These are phyloP conservation scores for Teleopsis dalmanni DNA, from an alignment of 1,140 invertebrate genomes.

Conservation along the genomic window DNA sequence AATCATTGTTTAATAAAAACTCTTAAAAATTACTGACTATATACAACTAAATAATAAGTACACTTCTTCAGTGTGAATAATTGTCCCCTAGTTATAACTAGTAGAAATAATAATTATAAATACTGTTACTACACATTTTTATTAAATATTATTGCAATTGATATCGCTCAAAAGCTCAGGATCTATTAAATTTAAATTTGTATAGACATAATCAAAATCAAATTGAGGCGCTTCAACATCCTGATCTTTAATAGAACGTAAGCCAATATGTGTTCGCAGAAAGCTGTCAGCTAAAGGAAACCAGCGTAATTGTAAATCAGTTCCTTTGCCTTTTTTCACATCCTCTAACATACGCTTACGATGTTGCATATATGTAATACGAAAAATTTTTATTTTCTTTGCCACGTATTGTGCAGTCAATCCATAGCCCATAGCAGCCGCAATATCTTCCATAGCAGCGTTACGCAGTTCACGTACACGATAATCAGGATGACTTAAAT, in stretches of 20 bases:
- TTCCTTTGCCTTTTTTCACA: conserved; percentile 1
- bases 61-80: too few species aligned
- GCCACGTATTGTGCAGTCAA: conserved; percentile 10
- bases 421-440: conserved; percentile 14
- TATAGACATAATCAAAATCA: conserved; percentile 16
- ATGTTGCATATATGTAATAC: conserved; percentile 17
- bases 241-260: conserved; percentile 11
- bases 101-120: too few species aligned
- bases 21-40: too few species aligned
- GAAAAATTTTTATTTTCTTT: conserved; percentile 16
- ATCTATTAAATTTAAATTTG: conserved; percentile 15
- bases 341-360: conserved; percentile 13
- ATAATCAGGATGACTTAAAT: conserved; percentile 11
- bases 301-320: conserved; percentile 11
- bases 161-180: conserved; percentile 11
- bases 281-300: conserved; percentile 15
- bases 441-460: conserved; percentile 14
- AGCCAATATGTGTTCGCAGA: conserved; percentile 13
- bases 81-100: too few species aligned
- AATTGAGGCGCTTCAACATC: conserved; percentile 14
- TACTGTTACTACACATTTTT: too few species aligned
- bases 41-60: too few species aligned
- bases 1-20: too few species aligned
- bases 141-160: too few species aligned
- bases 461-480: conserved; percentile 6